Evolutionary conservation across 2,888 invertebrate genomes (phyloP).

Genomic region (Argynnis bischoffii): DNA sequence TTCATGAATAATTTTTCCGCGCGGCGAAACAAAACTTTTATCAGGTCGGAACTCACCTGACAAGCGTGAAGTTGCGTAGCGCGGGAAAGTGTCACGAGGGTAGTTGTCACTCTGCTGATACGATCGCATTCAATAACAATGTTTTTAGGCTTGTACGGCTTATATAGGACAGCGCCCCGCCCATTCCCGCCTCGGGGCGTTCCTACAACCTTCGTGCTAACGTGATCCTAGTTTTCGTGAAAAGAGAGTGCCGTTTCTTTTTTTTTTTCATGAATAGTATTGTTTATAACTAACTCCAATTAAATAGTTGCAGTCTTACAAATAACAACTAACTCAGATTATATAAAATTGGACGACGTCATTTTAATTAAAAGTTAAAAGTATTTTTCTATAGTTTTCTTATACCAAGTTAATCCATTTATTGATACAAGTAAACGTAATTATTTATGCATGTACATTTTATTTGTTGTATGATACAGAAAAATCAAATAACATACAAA

Average conservation of each 20-base stretch:
- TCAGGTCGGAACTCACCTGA: conserved; percentile 47
- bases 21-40: conserved; percentile 40
- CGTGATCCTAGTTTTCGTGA: conserved; percentile 45
- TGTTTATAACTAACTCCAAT: conserved; percentile 8
- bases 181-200: conserved; percentile 71
- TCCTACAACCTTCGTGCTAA: conserved; percentile 50
- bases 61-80: conserved; percentile 38
- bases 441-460: no score
- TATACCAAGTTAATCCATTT: background rate
- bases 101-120: conserved; percentile 59
- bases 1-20: conserved; percentile 43
- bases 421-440: background rate
- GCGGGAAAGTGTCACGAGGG: conserved; percentile 44
- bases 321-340: background rate
- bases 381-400: background rate
- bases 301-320: conserved; percentile 6
- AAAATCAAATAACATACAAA: no score
- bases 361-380: conserved; percentile 11
- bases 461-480: no score
- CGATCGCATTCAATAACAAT: conserved; percentile 75
- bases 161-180: conserved; percentile 76
- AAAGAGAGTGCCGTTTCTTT: conserved; percentile 33
- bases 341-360: background rate
- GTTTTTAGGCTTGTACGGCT: conserved; percentile 67
- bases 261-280: conserved; percentile 9